Conservation (phyloP, 64 coral and sea anemone genomes). For the Stichodactyla helianthus region DNA sequence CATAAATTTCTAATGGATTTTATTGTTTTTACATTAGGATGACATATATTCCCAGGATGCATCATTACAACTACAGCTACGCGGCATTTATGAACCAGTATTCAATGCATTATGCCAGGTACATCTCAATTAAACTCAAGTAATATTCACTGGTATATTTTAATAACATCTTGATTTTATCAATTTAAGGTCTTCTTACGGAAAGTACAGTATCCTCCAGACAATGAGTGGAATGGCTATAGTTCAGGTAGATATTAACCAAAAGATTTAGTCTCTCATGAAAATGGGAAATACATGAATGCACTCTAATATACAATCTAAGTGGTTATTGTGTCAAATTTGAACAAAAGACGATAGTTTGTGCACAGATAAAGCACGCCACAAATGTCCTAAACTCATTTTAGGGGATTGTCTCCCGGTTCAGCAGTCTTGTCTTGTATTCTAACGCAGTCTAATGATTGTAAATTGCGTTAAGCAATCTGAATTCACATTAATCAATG, state of each 20-base stretch:
- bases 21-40: constrained; percentile 42
- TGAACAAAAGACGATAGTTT: too few relatives aligned
- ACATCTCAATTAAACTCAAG: background rate
- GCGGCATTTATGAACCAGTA: constrained; percentile 61
- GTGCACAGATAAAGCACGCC: too few relatives aligned
- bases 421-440: too few relatives aligned
- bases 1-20: background rate
- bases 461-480: too few relatives aligned
- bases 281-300: too few relatives aligned
- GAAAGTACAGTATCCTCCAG: constrained; percentile 94
- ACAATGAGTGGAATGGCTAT: constrained; percentile 81
- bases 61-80: constrained; percentile 49
- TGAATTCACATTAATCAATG: too few relatives aligned
- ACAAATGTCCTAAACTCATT: too few relatives aligned
- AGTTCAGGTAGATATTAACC: constrained; percentile 53
- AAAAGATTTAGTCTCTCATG: background rate
- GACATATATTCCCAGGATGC: constrained; percentile 78
- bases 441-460: too few relatives aligned
- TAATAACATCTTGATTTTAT: background rate
- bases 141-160: background rate
- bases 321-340: too few relatives aligned
- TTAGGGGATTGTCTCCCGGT: too few relatives aligned
- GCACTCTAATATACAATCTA: too few relatives aligned
- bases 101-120: constrained; percentile 73
- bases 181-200: background rate